These are phyloP conservation scores for Cheumatopsyche charites DNA, from an alignment of 1,140 invertebrate species.

Conservation along the genomic window DNA sequence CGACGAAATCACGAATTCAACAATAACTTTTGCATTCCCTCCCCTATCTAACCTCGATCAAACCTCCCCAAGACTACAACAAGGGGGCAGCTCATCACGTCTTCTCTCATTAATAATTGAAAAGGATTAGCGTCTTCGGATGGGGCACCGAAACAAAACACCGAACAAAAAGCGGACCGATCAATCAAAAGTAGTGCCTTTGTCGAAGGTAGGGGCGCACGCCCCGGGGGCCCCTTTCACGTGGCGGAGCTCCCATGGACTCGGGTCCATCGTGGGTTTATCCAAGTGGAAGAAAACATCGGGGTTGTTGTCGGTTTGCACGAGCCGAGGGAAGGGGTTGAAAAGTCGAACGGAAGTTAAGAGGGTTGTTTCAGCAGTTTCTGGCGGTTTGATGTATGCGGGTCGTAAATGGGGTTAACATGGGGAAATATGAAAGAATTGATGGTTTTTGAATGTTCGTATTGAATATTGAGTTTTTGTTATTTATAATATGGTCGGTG, in stretches of 20 bases:
- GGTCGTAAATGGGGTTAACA: no score
- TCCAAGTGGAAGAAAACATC: background rate
- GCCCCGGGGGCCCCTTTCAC: background rate
- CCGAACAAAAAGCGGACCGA: constrained; percentile 32
- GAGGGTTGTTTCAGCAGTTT: no score
- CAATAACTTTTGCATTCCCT: background rate
- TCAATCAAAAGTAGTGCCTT: constrained; percentile 37
- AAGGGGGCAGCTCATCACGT: constrained; percentile 21
- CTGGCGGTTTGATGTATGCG: no score
- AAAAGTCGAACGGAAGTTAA: no score
- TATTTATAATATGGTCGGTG: no score
- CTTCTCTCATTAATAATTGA: constrained; percentile 41
- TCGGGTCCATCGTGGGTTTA: background rate
- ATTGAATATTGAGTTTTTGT: no score
- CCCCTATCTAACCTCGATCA: no score
- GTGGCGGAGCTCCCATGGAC: background rate
- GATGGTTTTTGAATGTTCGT: no score
- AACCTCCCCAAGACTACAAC: no score
- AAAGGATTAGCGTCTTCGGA: constrained; percentile 35
- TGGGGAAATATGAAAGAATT: no score
- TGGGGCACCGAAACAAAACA: constrained; percentile 34
- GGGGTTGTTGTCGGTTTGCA: no score
- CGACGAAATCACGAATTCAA: background rate
- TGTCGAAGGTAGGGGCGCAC: constrained; percentile 25
- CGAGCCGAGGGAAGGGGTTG: no score